Evolutionary conservation across 2,888 invertebrate species (phyloP).

Genomic region (Drosophila paranaensis): DNA sequence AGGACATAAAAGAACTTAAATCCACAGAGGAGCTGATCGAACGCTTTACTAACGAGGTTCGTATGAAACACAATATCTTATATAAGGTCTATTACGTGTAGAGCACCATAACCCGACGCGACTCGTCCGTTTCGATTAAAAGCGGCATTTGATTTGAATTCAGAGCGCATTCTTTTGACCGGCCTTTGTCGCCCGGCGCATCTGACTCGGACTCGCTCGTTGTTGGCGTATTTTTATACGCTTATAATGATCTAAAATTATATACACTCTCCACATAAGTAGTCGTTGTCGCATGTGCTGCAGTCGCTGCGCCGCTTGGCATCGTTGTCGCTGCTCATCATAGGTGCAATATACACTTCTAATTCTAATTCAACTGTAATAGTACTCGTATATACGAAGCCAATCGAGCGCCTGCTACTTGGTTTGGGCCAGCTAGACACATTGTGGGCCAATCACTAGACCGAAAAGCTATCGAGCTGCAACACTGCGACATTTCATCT

Average conservation of each 20-base stretch:
- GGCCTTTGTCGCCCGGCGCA: slow-evolving; percentile 60
- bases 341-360: slow-evolving; percentile 73
- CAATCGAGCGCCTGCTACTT: slow-evolving; percentile 21
- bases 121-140: slow-evolving; percentile 73
- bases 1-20: slow-evolving; percentile 33
- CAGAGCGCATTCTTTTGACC: slow-evolving; percentile 71
- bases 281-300: slow-evolving; percentile 31
- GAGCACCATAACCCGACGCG: slow-evolving; percentile 32
- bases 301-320: slow-evolving; percentile 31
- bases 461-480: not conserved
- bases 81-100: slow-evolving; percentile 44
- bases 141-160: slow-evolving; percentile 74
- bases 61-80: slow-evolving; percentile 38
- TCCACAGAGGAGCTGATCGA: slow-evolving; percentile 28
- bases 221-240: slow-evolving; percentile 71
- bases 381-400: slow-evolving; percentile 50
- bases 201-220: slow-evolving; percentile 46
- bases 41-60: slow-evolving; percentile 45
- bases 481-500: not conserved
- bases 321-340: slow-evolving; percentile 48
- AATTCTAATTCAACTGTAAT: slow-evolving; percentile 75
- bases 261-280: slow-evolving; percentile 56
- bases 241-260: slow-evolving; percentile 76
- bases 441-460: not conserved
- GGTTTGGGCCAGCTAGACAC: slow-evolving; percentile 45